These are phyloP conservation scores for Andricus curvator DNA, from an alignment of 2,888 invertebrate species.

Conservation along the genomic window DNA sequence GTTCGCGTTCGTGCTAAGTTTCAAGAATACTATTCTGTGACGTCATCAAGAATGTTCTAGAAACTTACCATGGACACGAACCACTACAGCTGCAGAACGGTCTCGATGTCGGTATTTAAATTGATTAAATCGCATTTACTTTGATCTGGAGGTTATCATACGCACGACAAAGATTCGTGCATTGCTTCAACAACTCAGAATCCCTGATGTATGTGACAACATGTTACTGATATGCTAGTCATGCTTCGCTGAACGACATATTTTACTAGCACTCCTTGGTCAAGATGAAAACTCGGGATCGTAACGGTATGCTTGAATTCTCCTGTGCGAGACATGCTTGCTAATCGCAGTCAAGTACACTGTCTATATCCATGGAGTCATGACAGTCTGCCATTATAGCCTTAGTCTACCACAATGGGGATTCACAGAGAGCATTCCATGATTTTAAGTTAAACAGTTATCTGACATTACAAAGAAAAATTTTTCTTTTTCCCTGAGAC, in stretches of 20 bases:
- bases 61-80: too few relatives aligned
- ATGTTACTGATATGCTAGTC: slow-evolving; percentile 18
- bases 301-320: slow-evolving; percentile 31
- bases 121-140: too few relatives aligned
- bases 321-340: slow-evolving; percentile 26
- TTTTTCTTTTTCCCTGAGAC: too few relatives aligned
- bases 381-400: neutral
- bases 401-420: neutral
- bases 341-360: slow-evolving; percentile 17
- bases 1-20: too few relatives aligned
- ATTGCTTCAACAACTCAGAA: neutral
- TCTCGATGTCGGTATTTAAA: too few relatives aligned
- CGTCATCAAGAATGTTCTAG: too few relatives aligned
- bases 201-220: neutral
- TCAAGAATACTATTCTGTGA: too few relatives aligned
- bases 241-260: slow-evolving; percentile 13
- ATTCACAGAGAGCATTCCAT: neutral
- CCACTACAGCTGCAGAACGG: too few relatives aligned
- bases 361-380: too few relatives aligned
- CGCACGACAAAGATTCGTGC: neutral
- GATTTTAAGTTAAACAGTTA: neutral
- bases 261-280: slow-evolving; percentile 34
- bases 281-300: slow-evolving; percentile 27
- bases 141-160: neutral
- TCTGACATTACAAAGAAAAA: neutral